These are phyloP conservation scores for Myotis planiceps DNA, from an alignment of 2,797 vertebrate species.

Conservation along the genomic window DNA sequence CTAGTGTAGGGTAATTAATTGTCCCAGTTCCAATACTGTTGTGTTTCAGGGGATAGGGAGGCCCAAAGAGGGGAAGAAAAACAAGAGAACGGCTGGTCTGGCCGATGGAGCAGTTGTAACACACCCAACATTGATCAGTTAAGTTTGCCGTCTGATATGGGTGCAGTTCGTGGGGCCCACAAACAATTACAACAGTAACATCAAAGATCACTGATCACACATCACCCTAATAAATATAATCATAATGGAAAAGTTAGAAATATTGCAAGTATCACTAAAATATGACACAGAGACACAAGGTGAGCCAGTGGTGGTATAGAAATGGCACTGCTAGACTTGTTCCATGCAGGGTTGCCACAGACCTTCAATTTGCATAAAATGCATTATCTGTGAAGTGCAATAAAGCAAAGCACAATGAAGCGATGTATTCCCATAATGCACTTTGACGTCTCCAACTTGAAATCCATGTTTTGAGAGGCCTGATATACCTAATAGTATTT, in stretches of 20 bases:
- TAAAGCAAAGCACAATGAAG: not conserved
- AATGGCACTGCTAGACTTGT: not conserved
- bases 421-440: not conserved
- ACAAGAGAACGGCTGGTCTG: not conserved
- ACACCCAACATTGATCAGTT: not conserved
- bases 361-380: not conserved
- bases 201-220: not conserved
- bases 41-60: not conserved
- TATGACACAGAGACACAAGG: not conserved
- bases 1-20: not conserved
- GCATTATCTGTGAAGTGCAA: not conserved
- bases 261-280: not conserved
- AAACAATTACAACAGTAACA: not conserved
- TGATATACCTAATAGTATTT: conserved; percentile 40
- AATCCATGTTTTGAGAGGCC: conserved; percentile 42
- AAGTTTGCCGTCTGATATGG: not conserved
- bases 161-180: not conserved
- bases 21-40: not conserved
- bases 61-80: not conserved
- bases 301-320: not conserved
- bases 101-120: not conserved
- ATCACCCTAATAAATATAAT: not conserved
- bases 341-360: not conserved
- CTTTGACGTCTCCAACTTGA: conserved; percentile 57
- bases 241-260: not conserved